Evolutionary conservation across 1,140 invertebrate species (phyloP), one percentile per base, ranked within the genome.

Genomic region (Macrobrachium nipponense): DNA sequence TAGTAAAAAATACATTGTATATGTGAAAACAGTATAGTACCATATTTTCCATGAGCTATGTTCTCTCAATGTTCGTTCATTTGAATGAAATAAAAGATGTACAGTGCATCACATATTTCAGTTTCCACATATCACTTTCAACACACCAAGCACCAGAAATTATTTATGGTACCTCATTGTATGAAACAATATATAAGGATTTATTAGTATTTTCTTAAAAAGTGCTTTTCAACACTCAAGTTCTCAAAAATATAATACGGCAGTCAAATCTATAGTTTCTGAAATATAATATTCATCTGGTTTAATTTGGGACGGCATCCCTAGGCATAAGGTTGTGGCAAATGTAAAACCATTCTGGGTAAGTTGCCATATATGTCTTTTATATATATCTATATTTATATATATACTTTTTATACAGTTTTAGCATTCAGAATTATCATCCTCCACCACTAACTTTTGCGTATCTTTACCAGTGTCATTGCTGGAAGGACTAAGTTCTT

Each of bases 401-500:
- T 80, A 82, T 72, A 70, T 77, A 78, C 62, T 51, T 79, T 23
- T 78, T 23, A 86, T 77, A 86, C 64, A 82, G 61, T 82, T 51
- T 85, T 90, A 92, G 90, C 92, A 94, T 89, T 94, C 94, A 70
- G 93, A 94, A 78, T 91, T 91, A 89, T 94, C 93, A 91, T 97
- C 96, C 92, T 97, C 96, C 90, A 95, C 95, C 76, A 98, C 96
- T 83, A 98, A 93, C 90, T 95, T 95, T 91, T 96, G 95, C 2
- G 97, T 98, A 91, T 98, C 97, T 92, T 96, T 97, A 90, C 96
- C 96, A n/a, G 96, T 96, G 90, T 98, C 97, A 43, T 94, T 93
- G 12, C 94, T 92, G 79, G 94, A 94, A 2, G 96, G 96, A 91
- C 97, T 96, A 59, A 97, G 93, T 90, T 97, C 95, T 89, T 94